phyloP scores from a whole-genome alignment of 2,797 vertebrate genomes.

The Siniperca undulata region DNA sequence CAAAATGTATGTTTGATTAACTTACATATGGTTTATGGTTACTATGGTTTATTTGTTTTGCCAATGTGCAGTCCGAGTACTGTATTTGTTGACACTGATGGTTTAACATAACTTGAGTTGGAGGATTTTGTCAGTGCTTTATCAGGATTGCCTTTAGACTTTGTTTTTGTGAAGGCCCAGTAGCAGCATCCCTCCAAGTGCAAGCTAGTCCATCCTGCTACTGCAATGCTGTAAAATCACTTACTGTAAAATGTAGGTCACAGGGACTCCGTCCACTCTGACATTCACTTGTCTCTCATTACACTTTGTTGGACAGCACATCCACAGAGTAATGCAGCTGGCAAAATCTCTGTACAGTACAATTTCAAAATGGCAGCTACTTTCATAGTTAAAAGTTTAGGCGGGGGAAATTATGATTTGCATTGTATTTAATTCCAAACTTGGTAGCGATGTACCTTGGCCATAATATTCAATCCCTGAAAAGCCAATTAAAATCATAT shows the following conservation, averaged over 20 bases:
- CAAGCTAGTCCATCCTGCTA: conserved; percentile 44
- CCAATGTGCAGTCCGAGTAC: conserved; percentile 46
- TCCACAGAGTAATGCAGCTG: conserved; percentile 15
- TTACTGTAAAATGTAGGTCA: conserved; percentile 13
- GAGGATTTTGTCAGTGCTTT: conserved; percentile 12
- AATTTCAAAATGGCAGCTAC: conserved; percentile 77
- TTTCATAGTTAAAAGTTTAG: conserved; percentile 45
- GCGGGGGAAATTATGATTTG: conserved; percentile 3
- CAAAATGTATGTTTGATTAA: conserved; percentile 40
- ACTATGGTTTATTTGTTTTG: conserved; percentile 18
- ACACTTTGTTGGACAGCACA: conserved; percentile 27
- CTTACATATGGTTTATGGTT: neutral
- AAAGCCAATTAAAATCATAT: conserved; percentile 8
- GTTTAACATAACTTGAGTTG: conserved; percentile 6
- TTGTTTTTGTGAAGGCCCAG: conserved; percentile 20
- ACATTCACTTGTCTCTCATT: conserved; percentile 8
- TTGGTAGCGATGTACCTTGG: neutral
- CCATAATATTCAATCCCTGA: conserved; percentile 18
- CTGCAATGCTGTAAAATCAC: conserved; percentile 50
- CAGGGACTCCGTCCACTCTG: conserved; percentile 8
- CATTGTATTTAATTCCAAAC: conserved; percentile 27
- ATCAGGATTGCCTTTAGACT: conserved; percentile 18
- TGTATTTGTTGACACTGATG: conserved; percentile 31
- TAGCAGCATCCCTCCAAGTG: conserved; percentile 53
- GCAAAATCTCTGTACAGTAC: conserved; percentile 30